Base-by-base conservation (phyloP, 2,113 vertebrate genomes). In the Tragelaphus strepsiceros region DNA sequence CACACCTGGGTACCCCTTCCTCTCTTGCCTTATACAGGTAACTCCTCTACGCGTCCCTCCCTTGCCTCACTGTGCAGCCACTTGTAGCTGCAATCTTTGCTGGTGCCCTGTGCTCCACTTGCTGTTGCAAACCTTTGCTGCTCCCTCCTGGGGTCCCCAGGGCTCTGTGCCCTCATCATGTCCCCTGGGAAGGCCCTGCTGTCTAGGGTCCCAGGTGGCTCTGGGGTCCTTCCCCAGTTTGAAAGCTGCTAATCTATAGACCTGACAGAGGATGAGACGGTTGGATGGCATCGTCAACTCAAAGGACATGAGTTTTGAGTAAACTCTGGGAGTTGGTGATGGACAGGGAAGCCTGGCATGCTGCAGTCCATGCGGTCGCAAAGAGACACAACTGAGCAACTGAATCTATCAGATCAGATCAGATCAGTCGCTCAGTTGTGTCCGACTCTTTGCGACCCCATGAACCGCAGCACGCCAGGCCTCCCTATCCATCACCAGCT, bases 41-140 rank as follows among this genome's bases (percentile, higher is more conserved):
- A 17, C 46, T 56, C 22, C 12, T 1, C 2, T 5, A 2, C 0
- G 22, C 2, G 0, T 43, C 30, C 14, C 0, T 67, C 80, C 71
- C 30, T 83, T 28, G 7, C 7, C n/a, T 22, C 51, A 35, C 32
- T 2, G 6, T 14, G 11, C 53, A 83, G 43, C 17, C 67, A 1
- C 35, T 7, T 58, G 14, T 46, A 53, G 16, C 56, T 35, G 22
- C 9, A 5, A 2, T 85, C 2, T 54, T 88, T 59, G 74, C 54
- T 4, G 51, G 56, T 39, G 12, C 46, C 30, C n/a, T 46, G 14
- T 71, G 11, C n/a, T 78, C 7, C 16, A 24, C 24, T 32, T 1
- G 43, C 32, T 64, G 35, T 51, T 26, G 32, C 16, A 22, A n/a
- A 46, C 64, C 24, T 39, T 58, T 1, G 1, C 61, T 24, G 13